phyloP scores from a whole-genome alignment of 2,113 vertebrate species.

The Zootoca vivipara region DNA sequence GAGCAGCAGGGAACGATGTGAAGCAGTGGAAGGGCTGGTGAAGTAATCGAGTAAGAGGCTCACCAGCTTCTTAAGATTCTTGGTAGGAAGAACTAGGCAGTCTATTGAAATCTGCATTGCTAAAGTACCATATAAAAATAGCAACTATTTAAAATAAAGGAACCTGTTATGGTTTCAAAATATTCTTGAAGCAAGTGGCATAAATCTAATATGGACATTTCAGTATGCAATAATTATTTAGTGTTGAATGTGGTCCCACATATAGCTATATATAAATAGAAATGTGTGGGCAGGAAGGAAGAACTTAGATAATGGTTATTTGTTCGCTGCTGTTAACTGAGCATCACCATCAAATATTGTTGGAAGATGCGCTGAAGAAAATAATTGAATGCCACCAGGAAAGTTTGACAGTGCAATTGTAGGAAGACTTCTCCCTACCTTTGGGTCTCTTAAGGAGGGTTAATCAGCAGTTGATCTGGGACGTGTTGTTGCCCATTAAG shows the following conservation, averaged over 20 bases:
- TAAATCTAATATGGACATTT: not conserved
- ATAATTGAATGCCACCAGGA: not conserved
- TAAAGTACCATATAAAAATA: no score
- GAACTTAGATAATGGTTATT: not conserved
- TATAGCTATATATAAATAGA: not conserved
- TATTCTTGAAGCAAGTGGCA: not conserved
- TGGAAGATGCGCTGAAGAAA: not conserved
- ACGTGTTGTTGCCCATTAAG: not conserved
- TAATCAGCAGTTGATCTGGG: not conserved
- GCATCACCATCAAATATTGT: not conserved
- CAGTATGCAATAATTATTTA: not conserved
- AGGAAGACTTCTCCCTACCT: not conserved
- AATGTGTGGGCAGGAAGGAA: not conserved
- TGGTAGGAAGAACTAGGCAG: no score
- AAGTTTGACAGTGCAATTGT: not conserved
- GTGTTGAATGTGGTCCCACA: not conserved
- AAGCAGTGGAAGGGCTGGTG: no score
- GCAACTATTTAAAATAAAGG: not conserved
- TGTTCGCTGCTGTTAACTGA: not conserved
- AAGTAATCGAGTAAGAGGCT: no score
- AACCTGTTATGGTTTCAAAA: not conserved
- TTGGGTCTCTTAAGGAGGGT: not conserved
- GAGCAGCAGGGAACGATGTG: no score
- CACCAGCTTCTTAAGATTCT: no score
- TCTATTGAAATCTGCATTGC: no score